Evolutionary conservation across 2,797 vertebrate genomes (phyloP).

Genomic region (Lutjanus campechanus): DNA sequence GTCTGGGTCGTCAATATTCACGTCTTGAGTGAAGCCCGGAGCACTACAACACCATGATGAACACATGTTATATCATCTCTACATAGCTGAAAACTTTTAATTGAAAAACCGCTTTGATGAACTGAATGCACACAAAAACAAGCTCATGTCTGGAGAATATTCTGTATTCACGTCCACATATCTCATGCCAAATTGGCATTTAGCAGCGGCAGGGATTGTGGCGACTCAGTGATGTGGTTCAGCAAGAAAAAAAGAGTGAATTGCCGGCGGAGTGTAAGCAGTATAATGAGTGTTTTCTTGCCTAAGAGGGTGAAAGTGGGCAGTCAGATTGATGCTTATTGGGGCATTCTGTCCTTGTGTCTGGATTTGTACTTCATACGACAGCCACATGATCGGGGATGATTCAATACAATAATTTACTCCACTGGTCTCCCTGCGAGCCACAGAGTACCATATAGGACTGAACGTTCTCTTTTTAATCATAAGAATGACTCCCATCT

Average conservation of each 20-base stretch:
- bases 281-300: constrained; percentile 71
- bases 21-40: constrained; percentile 15
- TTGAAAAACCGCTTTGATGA: constrained; percentile 21
- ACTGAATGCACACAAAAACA: constrained; percentile 22
- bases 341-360: constrained; percentile 67
- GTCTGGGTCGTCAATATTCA: background rate
- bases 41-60: background rate
- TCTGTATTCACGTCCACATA: background rate
- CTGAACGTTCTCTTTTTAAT: constrained; percentile 59
- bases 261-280: constrained; percentile 50
- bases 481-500: constrained; percentile 67
- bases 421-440: constrained; percentile 45
- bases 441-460: constrained; percentile 40
- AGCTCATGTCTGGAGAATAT: constrained; percentile 1
- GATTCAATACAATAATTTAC: constrained; percentile 66
- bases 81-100: constrained; percentile 31
- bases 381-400: constrained; percentile 54
- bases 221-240: constrained; percentile 35
- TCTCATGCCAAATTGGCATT: constrained; percentile 39
- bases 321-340: constrained; percentile 73
- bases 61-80: constrained; percentile 10
- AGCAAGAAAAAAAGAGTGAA: constrained; percentile 34
- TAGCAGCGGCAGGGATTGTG: constrained; percentile 20
- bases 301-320: constrained; percentile 64
- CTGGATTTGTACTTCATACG: constrained; percentile 44